Evolutionary conservation across 2,113 vertebrate genomes (phyloP).

Genomic region (Piprites chloris): DNA sequence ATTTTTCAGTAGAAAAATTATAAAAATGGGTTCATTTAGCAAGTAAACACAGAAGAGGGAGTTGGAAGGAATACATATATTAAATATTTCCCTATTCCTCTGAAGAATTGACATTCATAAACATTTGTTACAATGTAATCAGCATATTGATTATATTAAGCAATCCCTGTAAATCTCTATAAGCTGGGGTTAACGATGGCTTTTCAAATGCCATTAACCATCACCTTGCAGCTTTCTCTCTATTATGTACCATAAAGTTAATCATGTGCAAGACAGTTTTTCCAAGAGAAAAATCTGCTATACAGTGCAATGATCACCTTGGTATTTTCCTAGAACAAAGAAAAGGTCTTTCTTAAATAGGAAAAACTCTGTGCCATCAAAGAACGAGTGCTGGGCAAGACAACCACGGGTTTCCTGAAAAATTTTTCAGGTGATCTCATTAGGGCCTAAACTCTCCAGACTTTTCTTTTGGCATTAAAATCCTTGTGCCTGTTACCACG

Average conservation of each 20-base stretch:
- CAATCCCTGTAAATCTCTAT: constrained; percentile 34
- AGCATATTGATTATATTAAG: constrained; percentile 59
- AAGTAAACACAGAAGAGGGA: background rate
- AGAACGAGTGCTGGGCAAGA: constrained; percentile 22
- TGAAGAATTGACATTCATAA: constrained; percentile 19
- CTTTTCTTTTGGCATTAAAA: background rate
- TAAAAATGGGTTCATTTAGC: too few relatives aligned
- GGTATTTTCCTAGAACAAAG: constrained; percentile 67
- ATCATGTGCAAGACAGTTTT: constrained; percentile 66
- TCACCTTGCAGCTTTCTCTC: constrained; percentile 67
- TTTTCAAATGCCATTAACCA: constrained; percentile 68
- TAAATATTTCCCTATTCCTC: background rate
- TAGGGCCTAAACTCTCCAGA: background rate
- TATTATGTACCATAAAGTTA: constrained; percentile 63
- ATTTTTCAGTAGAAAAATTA: background rate
- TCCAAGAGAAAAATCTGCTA: constrained; percentile 62
- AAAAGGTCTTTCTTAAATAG: constrained; percentile 62
- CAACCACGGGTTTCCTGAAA: background rate
- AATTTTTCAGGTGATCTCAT: constrained; percentile 14
- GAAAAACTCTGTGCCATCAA: constrained; percentile 25
- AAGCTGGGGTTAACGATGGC: constrained; percentile 46
- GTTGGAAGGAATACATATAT: background rate
- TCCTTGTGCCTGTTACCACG: background rate
- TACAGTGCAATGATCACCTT: constrained; percentile 57
- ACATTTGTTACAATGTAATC: constrained; percentile 37